phyloP scores from a whole-genome alignment of 2,888 invertebrate species.

The Dorcus parallelipipedus region DNA sequence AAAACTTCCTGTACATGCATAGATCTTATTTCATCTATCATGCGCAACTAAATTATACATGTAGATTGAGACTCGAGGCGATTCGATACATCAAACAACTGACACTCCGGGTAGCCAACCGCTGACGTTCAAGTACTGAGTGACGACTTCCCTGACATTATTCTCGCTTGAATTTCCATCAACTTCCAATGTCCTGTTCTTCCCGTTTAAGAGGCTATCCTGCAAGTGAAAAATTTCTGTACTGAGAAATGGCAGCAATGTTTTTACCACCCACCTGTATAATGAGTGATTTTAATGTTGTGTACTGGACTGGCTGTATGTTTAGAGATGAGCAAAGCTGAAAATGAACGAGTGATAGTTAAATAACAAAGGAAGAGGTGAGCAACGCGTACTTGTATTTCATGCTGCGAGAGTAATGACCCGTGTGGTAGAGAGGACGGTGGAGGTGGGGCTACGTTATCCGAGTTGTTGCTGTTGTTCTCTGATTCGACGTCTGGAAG shows the following conservation, averaged over 20 bases:
- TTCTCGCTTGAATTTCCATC: constrained; percentile 30
- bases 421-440: constrained; percentile 28
- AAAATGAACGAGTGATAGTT: constrained; percentile 31
- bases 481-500: constrained; percentile 61
- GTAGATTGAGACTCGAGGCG: too few species aligned
- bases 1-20: too few species aligned
- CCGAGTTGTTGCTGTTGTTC: constrained; percentile 50
- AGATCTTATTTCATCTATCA: too few species aligned
- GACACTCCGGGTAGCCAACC: constrained; percentile 44
- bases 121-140: constrained; percentile 40
- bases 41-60: too few species aligned
- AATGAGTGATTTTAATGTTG: constrained; percentile 83
- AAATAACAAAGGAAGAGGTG: too few species aligned
- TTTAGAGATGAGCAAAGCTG: constrained; percentile 75
- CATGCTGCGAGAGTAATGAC: constrained; percentile 61
- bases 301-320: constrained; percentile 82
- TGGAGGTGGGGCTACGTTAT: constrained; percentile 28
- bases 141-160: constrained; percentile 40
- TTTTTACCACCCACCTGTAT: constrained; percentile 54
- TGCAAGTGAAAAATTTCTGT: constrained; percentile 24
- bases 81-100: constrained; percentile 18
- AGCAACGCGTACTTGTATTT: constrained; percentile 56
- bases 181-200: constrained; percentile 26
- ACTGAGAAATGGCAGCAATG: constrained; percentile 2
- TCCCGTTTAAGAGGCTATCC: constrained; percentile 40